These are phyloP conservation scores for Arion vulgaris DNA, from an alignment of 1,140 invertebrate genomes.

Conservation along the genomic window DNA sequence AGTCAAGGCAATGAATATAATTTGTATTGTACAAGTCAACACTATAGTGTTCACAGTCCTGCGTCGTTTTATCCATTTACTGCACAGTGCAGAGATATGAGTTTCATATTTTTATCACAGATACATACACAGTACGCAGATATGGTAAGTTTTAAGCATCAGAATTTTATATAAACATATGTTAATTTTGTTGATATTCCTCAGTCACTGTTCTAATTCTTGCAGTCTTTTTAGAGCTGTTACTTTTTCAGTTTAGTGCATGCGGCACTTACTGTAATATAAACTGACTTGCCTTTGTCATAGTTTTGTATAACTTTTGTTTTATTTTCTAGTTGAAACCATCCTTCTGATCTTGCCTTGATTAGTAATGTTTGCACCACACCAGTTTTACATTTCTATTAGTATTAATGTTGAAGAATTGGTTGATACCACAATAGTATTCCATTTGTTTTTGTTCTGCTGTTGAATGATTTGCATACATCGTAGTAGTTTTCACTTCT, in stretches of 20 bases:
- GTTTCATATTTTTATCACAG: constrained; percentile 40
- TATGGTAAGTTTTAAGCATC: constrained; percentile 55
- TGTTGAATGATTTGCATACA: too few species aligned
- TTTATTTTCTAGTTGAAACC: too few species aligned
- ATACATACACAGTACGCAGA: constrained; percentile 61
- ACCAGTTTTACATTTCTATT: too few species aligned
- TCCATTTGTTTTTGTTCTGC: too few species aligned
- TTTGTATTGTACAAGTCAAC: not conserved
- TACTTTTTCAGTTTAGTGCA: not conserved
- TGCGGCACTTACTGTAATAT: not conserved
- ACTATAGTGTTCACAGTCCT: not conserved
- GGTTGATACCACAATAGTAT: too few species aligned
- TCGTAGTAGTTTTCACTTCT: too few species aligned
- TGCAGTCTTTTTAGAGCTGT: not conserved
- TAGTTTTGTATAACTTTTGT: too few species aligned
- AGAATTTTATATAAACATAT: not conserved
- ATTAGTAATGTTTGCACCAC: too few species aligned
- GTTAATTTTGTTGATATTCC: not conserved
- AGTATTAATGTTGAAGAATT: too few species aligned
- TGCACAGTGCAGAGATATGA: not conserved
- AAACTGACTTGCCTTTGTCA: too few species aligned
- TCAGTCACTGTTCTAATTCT: not conserved
- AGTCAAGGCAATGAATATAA: too few species aligned
- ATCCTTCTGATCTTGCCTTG: too few species aligned
- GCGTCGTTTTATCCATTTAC: not conserved